Evolutionary conservation across 1,140 invertebrate genomes (phyloP), one percentile per base, ranked within the genome.

Genomic region (Ruditapes philippinarum): DNA sequence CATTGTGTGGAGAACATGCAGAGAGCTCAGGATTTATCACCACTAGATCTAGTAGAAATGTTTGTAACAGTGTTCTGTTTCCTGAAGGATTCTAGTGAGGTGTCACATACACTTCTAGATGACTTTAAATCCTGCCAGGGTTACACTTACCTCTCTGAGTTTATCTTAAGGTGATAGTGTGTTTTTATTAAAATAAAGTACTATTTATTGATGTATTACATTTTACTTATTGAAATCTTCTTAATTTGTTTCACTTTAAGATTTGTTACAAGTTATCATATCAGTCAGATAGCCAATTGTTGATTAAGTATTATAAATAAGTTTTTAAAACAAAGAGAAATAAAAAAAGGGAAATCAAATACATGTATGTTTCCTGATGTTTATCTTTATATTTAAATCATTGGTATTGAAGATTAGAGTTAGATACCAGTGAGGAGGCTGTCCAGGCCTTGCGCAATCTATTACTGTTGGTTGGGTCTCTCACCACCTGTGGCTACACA

Each of bases 11-110:
- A 99, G 95, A 99, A 99, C 96, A 99, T 99, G 98, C 98, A 99
- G 96, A 97, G 98, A 94, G 95, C 95, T 36, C 97, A 98, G 96
- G 98, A 99, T 95, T 96, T 99, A 92, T 98, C 98, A 89, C 98
- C 98, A n/a, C 96, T 99, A 92, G 99, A 99, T 96, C 97, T 99
- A 90, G 98, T 99, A 19, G 98, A 99, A 96, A 99, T 99, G 98
- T 99, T 99, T 96, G 98, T 99, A 45, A 99, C 98, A 19, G 97
- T 99, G 42, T 99, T 99, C 96, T 99, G 99, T 96, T 99, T 99
- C 95, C 97, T 99, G 74, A 99, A 99, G 96, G 99, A 99, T 95
- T 99, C 99, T n/a, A 98, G 98, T 96, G 98, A 99, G 95, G 98
- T 99, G 79, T 99, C 98, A 0, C 98, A 99, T 96, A 97, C 97